These are phyloP conservation scores for Dasypogon diadema DNA, from an alignment of 2,888 invertebrate genomes.

Conservation along the genomic window DNA sequence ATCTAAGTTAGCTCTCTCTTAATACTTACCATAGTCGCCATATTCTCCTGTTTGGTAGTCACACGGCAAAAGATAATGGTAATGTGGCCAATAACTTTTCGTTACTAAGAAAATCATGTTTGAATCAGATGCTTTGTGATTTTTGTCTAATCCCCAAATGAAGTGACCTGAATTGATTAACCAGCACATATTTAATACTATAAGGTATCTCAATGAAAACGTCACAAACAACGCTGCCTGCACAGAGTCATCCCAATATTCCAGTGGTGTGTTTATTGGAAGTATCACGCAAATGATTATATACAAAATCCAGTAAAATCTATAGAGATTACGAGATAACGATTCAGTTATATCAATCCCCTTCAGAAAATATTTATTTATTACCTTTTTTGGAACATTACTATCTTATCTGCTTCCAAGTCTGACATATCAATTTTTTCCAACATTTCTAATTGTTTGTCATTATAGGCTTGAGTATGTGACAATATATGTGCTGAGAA, in stretches of 20 bases:
- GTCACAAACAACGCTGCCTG: constrained; percentile 74
- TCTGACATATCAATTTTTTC: constrained; percentile 83
- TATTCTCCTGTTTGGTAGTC: constrained; percentile 88
- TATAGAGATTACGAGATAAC: no score
- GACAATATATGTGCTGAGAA: constrained; percentile 83
- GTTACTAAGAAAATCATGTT: constrained; percentile 81
- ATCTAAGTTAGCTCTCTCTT: no score
- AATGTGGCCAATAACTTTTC: constrained; percentile 84
- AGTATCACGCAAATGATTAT: constrained; percentile 75
- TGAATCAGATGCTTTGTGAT: constrained; percentile 78
- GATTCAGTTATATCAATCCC: no score
- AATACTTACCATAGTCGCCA: constrained; percentile 75
- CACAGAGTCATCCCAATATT: constrained; percentile 82
- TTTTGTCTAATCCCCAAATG: constrained; percentile 81
- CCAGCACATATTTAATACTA: constrained; percentile 77
- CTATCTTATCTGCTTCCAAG: constrained; percentile 79
- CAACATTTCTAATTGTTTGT: constrained; percentile 75
- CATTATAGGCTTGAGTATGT: constrained; percentile 76
- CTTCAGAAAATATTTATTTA: no score
- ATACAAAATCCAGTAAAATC: constrained; percentile 79
- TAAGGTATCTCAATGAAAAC: constrained; percentile 77
- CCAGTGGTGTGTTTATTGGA: constrained; percentile 81
- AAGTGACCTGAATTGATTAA: constrained; percentile 79
- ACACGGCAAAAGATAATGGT: constrained; percentile 82
- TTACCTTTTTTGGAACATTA: constrained; percentile 86